phyloP scores from a whole-genome alignment of 2,888 invertebrate genomes.

The Linnaemya vulpina region DNA sequence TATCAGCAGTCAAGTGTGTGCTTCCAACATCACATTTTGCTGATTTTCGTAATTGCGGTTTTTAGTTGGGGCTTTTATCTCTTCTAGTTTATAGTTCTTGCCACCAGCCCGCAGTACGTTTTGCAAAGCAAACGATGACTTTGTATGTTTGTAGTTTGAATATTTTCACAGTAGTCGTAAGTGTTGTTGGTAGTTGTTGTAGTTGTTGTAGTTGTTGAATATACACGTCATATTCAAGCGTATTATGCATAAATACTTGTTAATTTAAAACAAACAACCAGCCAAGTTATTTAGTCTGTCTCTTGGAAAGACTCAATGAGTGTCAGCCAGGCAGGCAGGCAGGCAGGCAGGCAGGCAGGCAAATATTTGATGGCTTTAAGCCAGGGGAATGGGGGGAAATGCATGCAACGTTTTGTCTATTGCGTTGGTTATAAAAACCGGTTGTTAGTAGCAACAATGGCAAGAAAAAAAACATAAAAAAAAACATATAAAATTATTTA shows the following conservation, averaged over 20 bases:
- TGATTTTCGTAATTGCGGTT: conserved; percentile 64
- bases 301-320: not conserved
- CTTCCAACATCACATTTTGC: conserved; percentile 49
- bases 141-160: conserved; percentile 19
- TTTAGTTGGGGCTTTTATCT: conserved; percentile 22
- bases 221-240: conserved; percentile 47
- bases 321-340: not conserved
- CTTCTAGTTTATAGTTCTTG: not conserved
- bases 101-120: not conserved
- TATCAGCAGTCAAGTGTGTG: conserved; percentile 41
- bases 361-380: too few species aligned
- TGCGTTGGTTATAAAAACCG: conserved; percentile 23
- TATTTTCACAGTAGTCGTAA: conserved; percentile 46
- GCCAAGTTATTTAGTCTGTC: conserved; percentile 18
- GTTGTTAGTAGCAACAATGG: conserved; percentile 27
- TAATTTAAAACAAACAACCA: conserved; percentile 38
- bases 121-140: conserved; percentile 20
- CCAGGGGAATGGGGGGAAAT: conserved; percentile 19
- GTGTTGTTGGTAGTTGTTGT: conserved; percentile 27
- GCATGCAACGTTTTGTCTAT: conserved; percentile 25
- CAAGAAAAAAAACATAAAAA: not conserved
- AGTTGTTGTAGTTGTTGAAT: conserved; percentile 22
- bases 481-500: not conserved
- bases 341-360: not conserved
- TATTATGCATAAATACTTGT: conserved; percentile 61